Base-by-base conservation (phyloP, 1,140 invertebrate genomes). In the Lepidurus couesii region DNA sequence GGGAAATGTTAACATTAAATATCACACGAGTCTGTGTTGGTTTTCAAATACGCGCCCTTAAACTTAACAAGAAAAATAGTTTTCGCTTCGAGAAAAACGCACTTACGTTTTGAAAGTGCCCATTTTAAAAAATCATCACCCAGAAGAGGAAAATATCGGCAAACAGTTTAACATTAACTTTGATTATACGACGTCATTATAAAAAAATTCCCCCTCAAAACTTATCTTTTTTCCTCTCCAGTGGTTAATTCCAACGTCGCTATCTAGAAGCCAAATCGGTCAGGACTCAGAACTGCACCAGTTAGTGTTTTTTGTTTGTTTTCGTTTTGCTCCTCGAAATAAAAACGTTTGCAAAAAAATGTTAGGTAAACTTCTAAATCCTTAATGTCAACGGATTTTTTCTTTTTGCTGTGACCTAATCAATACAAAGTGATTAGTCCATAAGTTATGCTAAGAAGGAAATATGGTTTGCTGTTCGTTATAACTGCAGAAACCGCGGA, bases 381-480 rank as follows among this genome's bases (percentile, higher is more conserved):
- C 13, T 21, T 65, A 65, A 65, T n/a, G 21, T 21, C n/a, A 13
- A 65, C 21, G 53, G 53, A 65, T n/a, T 65, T 65, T 65, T 9
- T 21, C 21, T 65, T 11, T 65, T 65, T 65, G 6, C 53, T 16
- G 9, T 65, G n/a, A 65, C 8, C 53, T 16, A 16, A 65, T 65
- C 6, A n/a, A n/a, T 16, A 65, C 2, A 65, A 65, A 13, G 53
- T 13, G 9, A 10, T 47, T 47, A 47, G 16, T 65, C 13, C 13
- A n/a, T 65, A 65, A 65, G 53, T 65, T 65, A 65, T 21, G 53
- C 53, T 65, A 65, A 65, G 6, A 65, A 21, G 21, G n/a, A 65
- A 65, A 65, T 65, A 65, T 65, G 53, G 53, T 65, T 65, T 65
- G 13, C 53, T 65, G 53, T 65, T 65, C 53, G 53, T 65, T 65